These are phyloP conservation scores for Lycorma delicatula DNA, from an alignment of 1,140 invertebrate genomes.

Conservation along the genomic window DNA sequence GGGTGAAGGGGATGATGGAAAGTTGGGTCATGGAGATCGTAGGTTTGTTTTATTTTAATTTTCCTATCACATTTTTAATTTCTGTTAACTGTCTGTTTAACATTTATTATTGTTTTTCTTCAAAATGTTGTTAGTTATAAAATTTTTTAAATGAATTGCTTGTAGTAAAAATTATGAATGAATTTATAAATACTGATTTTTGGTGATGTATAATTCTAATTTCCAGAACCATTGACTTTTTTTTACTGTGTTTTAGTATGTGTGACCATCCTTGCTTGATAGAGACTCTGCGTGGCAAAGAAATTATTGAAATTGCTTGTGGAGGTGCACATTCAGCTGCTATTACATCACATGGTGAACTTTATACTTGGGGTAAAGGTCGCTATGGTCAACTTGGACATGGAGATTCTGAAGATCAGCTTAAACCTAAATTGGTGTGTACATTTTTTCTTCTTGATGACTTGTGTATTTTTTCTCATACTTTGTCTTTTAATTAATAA, in stretches of 20 bases:
- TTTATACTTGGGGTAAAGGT: slow-evolving; percentile 95
- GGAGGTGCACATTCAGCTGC: slow-evolving; percentile 91
- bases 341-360: slow-evolving; percentile 73
- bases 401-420: slow-evolving; percentile 87
- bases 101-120: no score
- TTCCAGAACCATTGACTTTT: neutral
- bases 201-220: no score
- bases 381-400: slow-evolving; percentile 87
- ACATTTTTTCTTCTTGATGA: no score
- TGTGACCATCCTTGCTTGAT: slow-evolving; percentile 86
- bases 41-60: no score
- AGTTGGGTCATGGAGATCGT: slow-evolving; percentile 84
- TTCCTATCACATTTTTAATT: no score
- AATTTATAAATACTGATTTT: no score
- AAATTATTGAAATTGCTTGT: slow-evolving; percentile 85
- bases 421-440: slow-evolving; percentile 76
- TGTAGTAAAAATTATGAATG: no score
- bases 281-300: slow-evolving; percentile 75
- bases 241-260: slow-evolving; percentile 45
- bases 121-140: no score
- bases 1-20: slow-evolving; percentile 95
- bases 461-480: no score
- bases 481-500: no score
- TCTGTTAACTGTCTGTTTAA: no score
- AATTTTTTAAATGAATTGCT: no score